Base-by-base conservation (phyloP, 1,140 invertebrate genomes). In the Homarus americanus region DNA sequence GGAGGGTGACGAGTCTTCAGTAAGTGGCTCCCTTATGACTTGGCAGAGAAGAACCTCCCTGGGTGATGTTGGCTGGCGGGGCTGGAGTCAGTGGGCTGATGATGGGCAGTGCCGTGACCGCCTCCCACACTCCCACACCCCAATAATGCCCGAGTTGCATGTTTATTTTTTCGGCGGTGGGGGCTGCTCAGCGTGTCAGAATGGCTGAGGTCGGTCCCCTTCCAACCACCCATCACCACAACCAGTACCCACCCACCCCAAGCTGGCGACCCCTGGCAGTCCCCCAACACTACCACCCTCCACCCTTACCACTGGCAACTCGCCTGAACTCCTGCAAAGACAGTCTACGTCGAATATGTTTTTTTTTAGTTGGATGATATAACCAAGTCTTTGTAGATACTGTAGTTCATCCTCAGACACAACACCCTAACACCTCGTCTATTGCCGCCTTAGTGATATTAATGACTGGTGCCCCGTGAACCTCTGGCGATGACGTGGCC, bases 291-390 rank as follows among this genome's bases (percentile, higher is more conserved):
- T 49, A 10, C n/a, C 41, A 32, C 20, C 24, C 38, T 34, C 41
- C 53, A 58, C 28, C 79, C 41, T 28, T 7, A 20, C 32, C 66
- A 28, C 69, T 83, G 82, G 82, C 82, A 83, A 66, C 82, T 69
- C 58, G 82, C 82, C 82, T 83, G 82, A 69, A n/a, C 63, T 36
- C 58, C 34, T 38, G 66, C 58, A 38, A 83, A 58, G 82, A 83
- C 36, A 83, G 80, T n/a, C 63, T 83, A 63, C 73, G 73, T 34
- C 17, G 73, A 28, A 75, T 34, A 28, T 75, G 15, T 10, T 36
- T 5, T n/a, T n/a, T n/a, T n/a, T 32, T 40, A 2, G 63, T 69
- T 66, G 66, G 58, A 83, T 66, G 69, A 83, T 58, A 63, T 82
- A 83, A 72, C 58, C 28, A 0, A 36, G 58, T 83, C 63, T 24